phyloP scores from a whole-genome alignment of 2,888 invertebrate genomes.

The Diaprepes abbreviatus region DNA sequence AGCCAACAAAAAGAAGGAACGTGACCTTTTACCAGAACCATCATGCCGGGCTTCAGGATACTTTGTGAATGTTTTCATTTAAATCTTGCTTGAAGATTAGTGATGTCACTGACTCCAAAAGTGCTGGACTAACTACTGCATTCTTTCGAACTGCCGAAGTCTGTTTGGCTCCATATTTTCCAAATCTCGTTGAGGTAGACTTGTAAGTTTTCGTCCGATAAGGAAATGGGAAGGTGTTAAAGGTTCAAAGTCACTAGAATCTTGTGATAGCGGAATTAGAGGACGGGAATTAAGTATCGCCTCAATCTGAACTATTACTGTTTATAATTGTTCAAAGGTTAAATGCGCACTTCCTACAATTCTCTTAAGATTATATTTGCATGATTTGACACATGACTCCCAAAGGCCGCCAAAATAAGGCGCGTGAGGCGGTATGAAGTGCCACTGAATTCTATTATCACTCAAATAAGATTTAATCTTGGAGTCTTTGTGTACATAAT shows the following conservation, averaged over 20 bases:
- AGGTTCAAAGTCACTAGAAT: conserved; percentile 51
- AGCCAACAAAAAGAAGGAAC: too few species aligned
- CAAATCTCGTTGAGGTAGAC: conserved; percentile 47
- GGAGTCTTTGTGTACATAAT: too few species aligned
- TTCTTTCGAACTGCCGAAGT: conserved; percentile 33
- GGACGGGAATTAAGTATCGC: conserved; percentile 58
- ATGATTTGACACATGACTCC: too few species aligned
- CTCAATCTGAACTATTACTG: conserved; percentile 51
- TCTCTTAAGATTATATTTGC: too few species aligned
- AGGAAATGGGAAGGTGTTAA: conserved; percentile 57
- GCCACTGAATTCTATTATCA: conserved; percentile 9
- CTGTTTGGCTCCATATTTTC: conserved; percentile 29
- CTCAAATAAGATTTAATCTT: not conserved
- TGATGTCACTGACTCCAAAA: too few species aligned
- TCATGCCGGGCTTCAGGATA: too few species aligned
- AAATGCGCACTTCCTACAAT: conserved; percentile 36
- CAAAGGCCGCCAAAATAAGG: conserved; percentile 32
- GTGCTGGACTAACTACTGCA: conserved; percentile 47
- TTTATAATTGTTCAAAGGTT: not conserved
- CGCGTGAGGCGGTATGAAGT: conserved; percentile 24
- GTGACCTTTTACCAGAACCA: too few species aligned
- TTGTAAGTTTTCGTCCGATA: conserved; percentile 50
- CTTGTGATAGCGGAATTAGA: conserved; percentile 51
- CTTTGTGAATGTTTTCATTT: too few species aligned
- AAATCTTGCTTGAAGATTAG: too few species aligned